phyloP scores from a whole-genome alignment of 2,888 invertebrate species.

The Hemicrepidius hirtus region DNA sequence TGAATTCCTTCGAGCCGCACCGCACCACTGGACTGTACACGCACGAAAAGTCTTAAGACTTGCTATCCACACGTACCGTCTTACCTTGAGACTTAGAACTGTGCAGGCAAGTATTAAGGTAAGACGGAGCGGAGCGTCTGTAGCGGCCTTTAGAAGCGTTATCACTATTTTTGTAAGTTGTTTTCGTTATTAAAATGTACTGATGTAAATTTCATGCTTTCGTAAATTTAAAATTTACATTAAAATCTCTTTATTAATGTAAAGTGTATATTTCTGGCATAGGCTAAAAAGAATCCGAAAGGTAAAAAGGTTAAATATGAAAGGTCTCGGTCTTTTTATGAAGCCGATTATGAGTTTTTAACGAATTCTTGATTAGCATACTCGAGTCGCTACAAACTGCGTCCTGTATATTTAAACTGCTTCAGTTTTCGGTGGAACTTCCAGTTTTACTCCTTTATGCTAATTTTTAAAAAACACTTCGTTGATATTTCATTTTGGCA shows the following conservation, averaged over 20 bases:
- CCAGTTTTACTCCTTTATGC: slow-evolving; percentile 3
- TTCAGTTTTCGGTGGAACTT: slow-evolving; percentile 1
- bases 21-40: too few species aligned
- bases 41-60: too few species aligned
- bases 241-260: slow-evolving; percentile 4
- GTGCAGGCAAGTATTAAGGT: too few species aligned
- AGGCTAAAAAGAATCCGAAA: not conserved
- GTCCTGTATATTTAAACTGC: too few species aligned
- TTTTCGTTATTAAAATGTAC: too few species aligned
- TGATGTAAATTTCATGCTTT: too few species aligned
- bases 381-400: not conserved
- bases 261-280: not conserved
- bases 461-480: not conserved
- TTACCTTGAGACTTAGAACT: too few species aligned
- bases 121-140: too few species aligned
- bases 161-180: too few species aligned
- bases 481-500: not conserved
- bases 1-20: too few species aligned
- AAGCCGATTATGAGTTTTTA: slow-evolving; percentile 12
- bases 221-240: not conserved
- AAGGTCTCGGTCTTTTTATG: not conserved
- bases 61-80: too few species aligned
- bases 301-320: slow-evolving; percentile 1
- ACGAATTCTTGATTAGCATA: slow-evolving; percentile 12
- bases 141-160: too few species aligned